These are phyloP conservation scores for Sitophilus oryzae DNA, from an alignment of 1,140 invertebrate species.

Conservation along the genomic window DNA sequence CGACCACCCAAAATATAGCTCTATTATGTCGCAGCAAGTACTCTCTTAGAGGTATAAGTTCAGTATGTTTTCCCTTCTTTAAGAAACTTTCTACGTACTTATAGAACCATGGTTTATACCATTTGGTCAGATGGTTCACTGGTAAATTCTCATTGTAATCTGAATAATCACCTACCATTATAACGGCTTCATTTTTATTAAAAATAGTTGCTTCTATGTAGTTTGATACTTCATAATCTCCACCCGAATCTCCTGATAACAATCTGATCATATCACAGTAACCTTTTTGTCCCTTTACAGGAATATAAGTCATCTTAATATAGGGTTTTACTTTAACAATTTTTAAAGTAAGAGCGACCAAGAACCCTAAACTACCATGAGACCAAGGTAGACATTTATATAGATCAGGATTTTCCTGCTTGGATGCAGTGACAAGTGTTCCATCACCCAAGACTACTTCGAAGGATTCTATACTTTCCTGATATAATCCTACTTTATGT, in stretches of 20 bases:
- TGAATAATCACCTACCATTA: constrained; percentile 51
- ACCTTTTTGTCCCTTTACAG: constrained; percentile 47
- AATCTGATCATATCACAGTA: constrained; percentile 51
- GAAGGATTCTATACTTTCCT: constrained; percentile 49
- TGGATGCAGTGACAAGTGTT: constrained; percentile 44
- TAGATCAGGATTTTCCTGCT: constrained; percentile 46
- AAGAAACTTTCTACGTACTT: constrained; percentile 55
- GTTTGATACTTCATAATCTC: constrained; percentile 41
- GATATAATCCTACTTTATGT: constrained; percentile 50
- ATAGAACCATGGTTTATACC: constrained; percentile 62
- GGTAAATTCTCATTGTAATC: constrained; percentile 39
- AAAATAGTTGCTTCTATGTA: constrained; percentile 54
- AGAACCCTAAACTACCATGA: constrained; percentile 52
- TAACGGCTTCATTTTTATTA: constrained; percentile 48
- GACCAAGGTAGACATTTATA: constrained; percentile 53
- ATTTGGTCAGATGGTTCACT: constrained; percentile 48
- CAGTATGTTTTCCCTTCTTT: constrained; percentile 44
- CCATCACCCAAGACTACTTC: constrained; percentile 52
- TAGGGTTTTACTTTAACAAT: constrained; percentile 50
- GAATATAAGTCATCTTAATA: constrained; percentile 51
- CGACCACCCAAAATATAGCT: constrained; percentile 55
- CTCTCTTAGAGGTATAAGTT: constrained; percentile 51
- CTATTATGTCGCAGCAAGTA: constrained; percentile 52
- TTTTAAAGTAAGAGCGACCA: constrained; percentile 49
- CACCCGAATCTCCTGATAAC: constrained; percentile 38